Conservation (phyloP, 35 echinoderm and acorn worm genomes). For the Chiridota heheva region DNA sequence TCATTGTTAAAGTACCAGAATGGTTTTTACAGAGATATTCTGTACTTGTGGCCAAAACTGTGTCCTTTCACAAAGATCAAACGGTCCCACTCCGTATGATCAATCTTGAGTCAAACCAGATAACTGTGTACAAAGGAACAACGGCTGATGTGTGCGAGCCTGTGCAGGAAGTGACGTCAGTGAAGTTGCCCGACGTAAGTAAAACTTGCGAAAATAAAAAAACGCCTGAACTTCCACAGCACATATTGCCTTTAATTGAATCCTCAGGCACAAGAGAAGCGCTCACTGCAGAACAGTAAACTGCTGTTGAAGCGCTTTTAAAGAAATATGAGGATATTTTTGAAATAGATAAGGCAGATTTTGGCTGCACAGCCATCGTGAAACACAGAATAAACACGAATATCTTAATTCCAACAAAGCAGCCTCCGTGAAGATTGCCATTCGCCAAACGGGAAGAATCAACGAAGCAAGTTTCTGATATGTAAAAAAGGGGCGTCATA, state of each 20-base stretch:
- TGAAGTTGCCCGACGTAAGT: too few relatives aligned
- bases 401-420: not conserved
- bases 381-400: slow-evolving; percentile 15
- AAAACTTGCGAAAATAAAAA: not conserved
- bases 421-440: not conserved
- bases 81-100: not conserved
- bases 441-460: not conserved
- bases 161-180: not conserved
- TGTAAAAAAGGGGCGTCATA: slow-evolving; percentile 8
- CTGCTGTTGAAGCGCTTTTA: not conserved
- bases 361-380: not conserved
- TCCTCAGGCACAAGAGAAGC: not conserved
- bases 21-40: not conserved
- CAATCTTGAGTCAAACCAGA: not conserved
- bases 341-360: not conserved
- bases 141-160: not conserved
- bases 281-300: slow-evolving; percentile 2
- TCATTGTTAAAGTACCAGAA: not conserved
- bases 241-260: not conserved
- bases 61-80: not conserved
- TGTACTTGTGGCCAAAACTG: slow-evolving; percentile 14
- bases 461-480: not conserved
- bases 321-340: slow-evolving; percentile 8
- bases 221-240: not conserved
- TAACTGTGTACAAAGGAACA: not conserved